These are phyloP conservation scores for Crocallis elinguaria DNA, from an alignment of 2,888 invertebrate genomes.

Conservation along the genomic window DNA sequence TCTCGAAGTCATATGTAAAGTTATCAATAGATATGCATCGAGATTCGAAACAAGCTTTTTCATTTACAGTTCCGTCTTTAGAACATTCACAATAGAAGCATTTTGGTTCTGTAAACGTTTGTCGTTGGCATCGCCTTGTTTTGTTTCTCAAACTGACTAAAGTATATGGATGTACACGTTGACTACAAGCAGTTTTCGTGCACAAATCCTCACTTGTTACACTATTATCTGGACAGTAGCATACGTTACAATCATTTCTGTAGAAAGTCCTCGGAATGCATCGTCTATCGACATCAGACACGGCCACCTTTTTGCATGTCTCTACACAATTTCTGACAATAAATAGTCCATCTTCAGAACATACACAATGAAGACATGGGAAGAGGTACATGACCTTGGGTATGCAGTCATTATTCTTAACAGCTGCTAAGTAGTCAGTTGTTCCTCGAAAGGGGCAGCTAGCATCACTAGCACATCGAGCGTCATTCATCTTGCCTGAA, in stretches of 20 bases:
- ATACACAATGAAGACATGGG: conserved; percentile 68
- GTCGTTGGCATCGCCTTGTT: conserved; percentile 49
- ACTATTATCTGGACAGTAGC: conserved; percentile 62
- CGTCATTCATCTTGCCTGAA: conserved; percentile 61
- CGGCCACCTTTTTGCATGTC: conserved; percentile 51
- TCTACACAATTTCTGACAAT: conserved; percentile 61
- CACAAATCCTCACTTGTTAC: conserved; percentile 55
- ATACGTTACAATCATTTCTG: conserved; percentile 64
- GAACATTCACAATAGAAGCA: conserved; percentile 71
- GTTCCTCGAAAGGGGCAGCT: conserved; percentile 55
- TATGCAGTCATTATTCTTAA: conserved; percentile 60
- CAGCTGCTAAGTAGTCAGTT: conserved; percentile 36
- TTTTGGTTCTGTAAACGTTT: conserved; percentile 59
- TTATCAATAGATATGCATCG: conserved; percentile 56
- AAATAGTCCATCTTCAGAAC: conserved; percentile 66
- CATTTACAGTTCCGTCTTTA: conserved; percentile 54
- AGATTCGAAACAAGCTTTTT: conserved; percentile 61
- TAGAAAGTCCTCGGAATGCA: conserved; percentile 66
- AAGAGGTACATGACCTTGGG: conserved; percentile 74
- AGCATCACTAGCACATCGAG: conserved; percentile 65
- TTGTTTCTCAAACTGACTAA: conserved; percentile 44
- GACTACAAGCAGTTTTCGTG: conserved; percentile 49
- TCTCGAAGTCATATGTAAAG: conserved; percentile 45
- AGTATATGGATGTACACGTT: conserved; percentile 33
- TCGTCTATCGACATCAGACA: conserved; percentile 34